These are phyloP conservation scores for Drosophila birchii DNA, from an alignment of 2,888 invertebrate species.

Conservation along the genomic window DNA sequence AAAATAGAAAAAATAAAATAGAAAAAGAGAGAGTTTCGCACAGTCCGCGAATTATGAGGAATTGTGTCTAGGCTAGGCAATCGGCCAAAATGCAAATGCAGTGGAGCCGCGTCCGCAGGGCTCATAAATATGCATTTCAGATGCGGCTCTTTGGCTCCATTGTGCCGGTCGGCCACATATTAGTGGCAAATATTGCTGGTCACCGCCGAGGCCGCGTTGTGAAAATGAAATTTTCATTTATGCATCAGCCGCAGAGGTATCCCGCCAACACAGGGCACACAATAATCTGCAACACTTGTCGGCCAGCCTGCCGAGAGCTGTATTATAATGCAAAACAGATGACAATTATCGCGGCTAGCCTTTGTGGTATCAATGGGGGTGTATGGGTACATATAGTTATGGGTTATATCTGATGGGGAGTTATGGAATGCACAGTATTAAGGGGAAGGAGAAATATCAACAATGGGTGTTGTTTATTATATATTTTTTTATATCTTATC, in stretches of 20 bases:
- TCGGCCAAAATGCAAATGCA: conserved; percentile 73
- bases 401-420: conserved; percentile 4
- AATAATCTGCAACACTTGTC: conserved; percentile 46
- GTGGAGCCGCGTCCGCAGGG: conserved; percentile 17
- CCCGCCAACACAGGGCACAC: conserved; percentile 20
- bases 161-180: conserved; percentile 60
- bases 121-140: conserved; percentile 76
- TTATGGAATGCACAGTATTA: conserved; percentile 4
- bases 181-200: conserved; percentile 69
- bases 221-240: conserved; percentile 60
- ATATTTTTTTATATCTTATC: no score
- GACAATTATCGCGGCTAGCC: conserved; percentile 47
- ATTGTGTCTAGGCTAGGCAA: conserved; percentile 72
- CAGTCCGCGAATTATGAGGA: conserved; percentile 73
- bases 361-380: conserved; percentile 12
- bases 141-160: conserved; percentile 55
- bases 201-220: conserved; percentile 52
- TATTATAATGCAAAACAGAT: conserved; percentile 73
- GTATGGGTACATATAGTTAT: background rate
- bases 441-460: no score
- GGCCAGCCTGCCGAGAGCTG: conserved; percentile 11
- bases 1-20: conserved; percentile 3
- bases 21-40: conserved; percentile 61
- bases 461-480: no score
- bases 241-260: conserved; percentile 28